Percentiles rank a stretch among this genome's conserved stretches.
Evolutionary conservation across 2,888 invertebrate genomes (phyloP).

Genomic region (Eupithecia dodoneata): DNA sequence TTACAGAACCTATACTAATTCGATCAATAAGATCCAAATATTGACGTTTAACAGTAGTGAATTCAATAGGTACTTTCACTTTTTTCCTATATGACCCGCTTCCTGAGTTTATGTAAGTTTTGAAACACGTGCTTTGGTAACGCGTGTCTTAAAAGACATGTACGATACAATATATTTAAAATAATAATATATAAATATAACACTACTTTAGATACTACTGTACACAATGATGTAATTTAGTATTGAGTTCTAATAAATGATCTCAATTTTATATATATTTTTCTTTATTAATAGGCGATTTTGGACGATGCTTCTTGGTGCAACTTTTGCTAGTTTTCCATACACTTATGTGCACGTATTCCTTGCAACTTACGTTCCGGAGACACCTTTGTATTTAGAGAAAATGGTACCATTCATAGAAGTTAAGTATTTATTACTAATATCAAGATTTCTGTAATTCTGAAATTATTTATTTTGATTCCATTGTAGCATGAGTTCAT

Average conservation of each 20-base stretch:
- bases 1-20: not conserved
- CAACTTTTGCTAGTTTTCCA: slow-evolving; percentile 39
- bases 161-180: no score
- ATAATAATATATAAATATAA: no score
- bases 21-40: not conserved
- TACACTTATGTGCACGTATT: slow-evolving; percentile 58
- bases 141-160: no score
- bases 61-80: not conserved
- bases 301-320: not conserved
- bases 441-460: slow-evolving; percentile 29
- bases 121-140: no score
- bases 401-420: slow-evolving; percentile 62
- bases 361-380: slow-evolving; percentile 58
- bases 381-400: slow-evolving; percentile 58
- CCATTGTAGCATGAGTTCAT: no score
- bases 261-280: no score
- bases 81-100: no score
- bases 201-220: no score
- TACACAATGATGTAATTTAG: no score
- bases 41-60: not conserved
- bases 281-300: not conserved
- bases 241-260: no score
- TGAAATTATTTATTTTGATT: no score
- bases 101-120: no score
- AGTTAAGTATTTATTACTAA: slow-evolving; percentile 52